Evolutionary conservation across 2,113 vertebrate species (phyloP).

Genomic region (mouse (Mus musculus)): DNA sequence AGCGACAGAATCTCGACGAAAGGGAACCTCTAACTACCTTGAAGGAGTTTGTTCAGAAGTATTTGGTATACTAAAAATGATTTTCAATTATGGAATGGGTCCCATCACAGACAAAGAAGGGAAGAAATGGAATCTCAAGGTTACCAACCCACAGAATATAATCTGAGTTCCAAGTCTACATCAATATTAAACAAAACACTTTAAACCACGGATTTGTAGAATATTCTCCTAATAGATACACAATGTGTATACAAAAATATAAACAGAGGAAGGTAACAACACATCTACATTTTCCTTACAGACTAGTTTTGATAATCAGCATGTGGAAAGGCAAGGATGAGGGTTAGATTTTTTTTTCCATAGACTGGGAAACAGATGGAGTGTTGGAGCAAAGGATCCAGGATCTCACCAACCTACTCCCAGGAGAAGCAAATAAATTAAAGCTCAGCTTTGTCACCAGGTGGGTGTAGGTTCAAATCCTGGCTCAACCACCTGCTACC

Average conservation of each 20-base stretch:
- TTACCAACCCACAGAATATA: background rate
- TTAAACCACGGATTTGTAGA: background rate
- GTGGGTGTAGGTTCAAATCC: conserved; percentile 58
- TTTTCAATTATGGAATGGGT: background rate
- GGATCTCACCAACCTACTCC: background rate
- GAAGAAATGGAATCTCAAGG: background rate
- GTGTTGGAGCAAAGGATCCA: background rate
- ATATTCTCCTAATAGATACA: background rate
- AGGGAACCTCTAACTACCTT: background rate
- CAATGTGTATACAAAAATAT: too few species aligned
- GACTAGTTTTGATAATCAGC: background rate
- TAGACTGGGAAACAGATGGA: background rate
- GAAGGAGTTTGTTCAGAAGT: conserved; percentile 6
- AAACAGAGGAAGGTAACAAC: background rate
- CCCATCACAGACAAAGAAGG: background rate
- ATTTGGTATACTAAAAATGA: background rate
- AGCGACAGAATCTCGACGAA: background rate
- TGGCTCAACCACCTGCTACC: conserved; percentile 55
- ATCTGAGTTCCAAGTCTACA: background rate
- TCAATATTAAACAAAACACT: background rate
- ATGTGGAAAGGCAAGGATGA: background rate
- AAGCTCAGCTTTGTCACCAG: conserved; percentile 44
- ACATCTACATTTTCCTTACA: background rate
- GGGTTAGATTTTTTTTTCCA: background rate
- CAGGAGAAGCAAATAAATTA: conserved; percentile 54